These are phyloP conservation scores for Ceraclea dissimilis DNA, from an alignment of 2,888 invertebrate species.

Conservation along the genomic window DNA sequence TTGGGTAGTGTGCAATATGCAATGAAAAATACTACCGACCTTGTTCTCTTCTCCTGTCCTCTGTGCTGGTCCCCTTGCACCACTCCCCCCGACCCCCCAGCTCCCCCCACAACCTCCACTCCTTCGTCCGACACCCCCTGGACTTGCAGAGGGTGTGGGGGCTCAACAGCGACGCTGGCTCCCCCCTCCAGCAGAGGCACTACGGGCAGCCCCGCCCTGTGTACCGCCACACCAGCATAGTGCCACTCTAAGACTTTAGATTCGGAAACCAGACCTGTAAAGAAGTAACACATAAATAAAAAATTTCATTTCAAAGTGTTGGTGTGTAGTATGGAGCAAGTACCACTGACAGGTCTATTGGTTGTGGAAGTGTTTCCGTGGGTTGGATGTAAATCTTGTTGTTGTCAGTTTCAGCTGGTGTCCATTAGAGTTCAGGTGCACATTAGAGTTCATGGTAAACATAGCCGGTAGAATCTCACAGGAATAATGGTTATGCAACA, in stretches of 20 bases:
- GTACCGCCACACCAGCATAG: slow-evolving; percentile 29
- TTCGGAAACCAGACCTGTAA: slow-evolving; percentile 49
- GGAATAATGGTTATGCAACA: no score
- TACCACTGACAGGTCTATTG: no score
- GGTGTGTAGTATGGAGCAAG: no score
- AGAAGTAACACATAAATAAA: not conserved
- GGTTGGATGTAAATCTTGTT: not conserved
- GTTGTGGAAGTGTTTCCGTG: no score
- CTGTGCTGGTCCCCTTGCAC: slow-evolving; percentile 5
- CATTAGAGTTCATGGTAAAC: no score
- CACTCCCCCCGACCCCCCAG: slow-evolving; percentile 27
- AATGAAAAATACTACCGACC: no score
- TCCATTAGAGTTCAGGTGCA: no score
- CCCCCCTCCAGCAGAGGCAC: slow-evolving; percentile 29
- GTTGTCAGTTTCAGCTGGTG: not conserved
- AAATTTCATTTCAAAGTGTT: no score
- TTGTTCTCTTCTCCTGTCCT: slow-evolving; percentile 50
- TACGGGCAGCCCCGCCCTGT: slow-evolving; percentile 3
- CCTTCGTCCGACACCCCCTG: not conserved
- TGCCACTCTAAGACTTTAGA: slow-evolving; percentile 51
- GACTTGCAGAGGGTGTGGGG: slow-evolving; percentile 6
- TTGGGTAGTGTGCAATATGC: not conserved
- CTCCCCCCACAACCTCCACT: slow-evolving; percentile 29
- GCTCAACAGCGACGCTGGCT: slow-evolving; percentile 28
- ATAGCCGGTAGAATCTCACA: no score